Conservation (phyloP, 2,113 vertebrate species). For the Aramus guarauna region DNA sequence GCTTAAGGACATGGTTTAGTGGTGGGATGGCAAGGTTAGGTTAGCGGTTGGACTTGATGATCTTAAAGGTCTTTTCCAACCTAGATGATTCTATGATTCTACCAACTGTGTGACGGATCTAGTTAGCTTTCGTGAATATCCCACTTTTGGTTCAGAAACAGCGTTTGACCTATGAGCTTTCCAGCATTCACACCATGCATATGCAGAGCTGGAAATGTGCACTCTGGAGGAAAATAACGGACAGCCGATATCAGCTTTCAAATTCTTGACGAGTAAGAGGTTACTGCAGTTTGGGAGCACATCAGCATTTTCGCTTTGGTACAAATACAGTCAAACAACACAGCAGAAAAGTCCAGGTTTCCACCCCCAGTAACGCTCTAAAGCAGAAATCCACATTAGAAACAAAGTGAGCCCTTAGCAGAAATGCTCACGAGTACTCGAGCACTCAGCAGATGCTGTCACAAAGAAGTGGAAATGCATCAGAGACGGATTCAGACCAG, state of each 20-base stretch:
- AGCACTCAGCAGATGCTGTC: slow-evolving; percentile 25
- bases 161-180: not conserved
- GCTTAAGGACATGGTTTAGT: too few species aligned
- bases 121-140: not conserved
- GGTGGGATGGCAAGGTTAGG: too few species aligned
- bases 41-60: too few species aligned
- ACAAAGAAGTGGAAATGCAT: slow-evolving; percentile 55
- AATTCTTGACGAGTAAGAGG: not conserved
- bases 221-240: not conserved
- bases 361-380: not conserved
- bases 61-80: too few species aligned
- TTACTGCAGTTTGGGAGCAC: not conserved
- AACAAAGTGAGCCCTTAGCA: slow-evolving; percentile 42
- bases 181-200: not conserved
- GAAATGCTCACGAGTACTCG: slow-evolving; percentile 29
- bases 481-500: slow-evolving; percentile 27
- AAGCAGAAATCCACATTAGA: not conserved
- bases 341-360: not conserved
- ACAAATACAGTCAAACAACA: not conserved
- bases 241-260: not conserved
- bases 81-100: too few species aligned
- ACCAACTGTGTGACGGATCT: fast-evolving
- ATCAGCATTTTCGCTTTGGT: not conserved
- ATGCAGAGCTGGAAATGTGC: not conserved
- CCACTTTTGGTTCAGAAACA: not conserved